Base-by-base conservation (phyloP, 2,888 invertebrate genomes). In the Cephus spinipes region DNA sequence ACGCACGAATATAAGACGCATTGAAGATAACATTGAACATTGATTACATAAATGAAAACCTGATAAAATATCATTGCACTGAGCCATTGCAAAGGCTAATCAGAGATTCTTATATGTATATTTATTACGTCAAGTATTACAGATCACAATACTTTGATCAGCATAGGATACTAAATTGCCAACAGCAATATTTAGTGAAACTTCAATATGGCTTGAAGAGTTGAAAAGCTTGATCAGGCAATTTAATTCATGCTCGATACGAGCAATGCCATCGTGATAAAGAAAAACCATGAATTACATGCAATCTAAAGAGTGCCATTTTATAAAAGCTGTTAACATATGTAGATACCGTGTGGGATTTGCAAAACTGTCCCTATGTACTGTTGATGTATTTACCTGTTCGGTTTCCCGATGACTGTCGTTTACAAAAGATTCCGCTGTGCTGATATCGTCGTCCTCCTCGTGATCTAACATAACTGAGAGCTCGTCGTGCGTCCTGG, bases 381-480 rank as follows among this genome's bases (percentile, higher is more conserved):
- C 55, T 55, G 55, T 55, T 55, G 55, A 55, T 23, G 23, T 55
- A 71, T 83, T 85, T 90, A 90, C 90, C 90, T 90, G 89, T 74
- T 88, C 89, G 74, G 84, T 79, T 23, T 89, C 87, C 11, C 82
- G 85, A 79, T 85, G 89, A 78, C 73, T 86, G 73, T 87, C 89
- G 73, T 84, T 87, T 40, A 88, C 84, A 77, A 90, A 84, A 12
- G 91, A 92, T 80, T 92, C 93, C 83, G 95, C 93, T 85, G 95
- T 94, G 84, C 94, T 95, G 81, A 94, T 93, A 86, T 95, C 95
- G 84, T 96, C 95, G 84, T 95, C 96, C 80, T 95, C 94, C 84
- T 96, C 96, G 36, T 94, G 95, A 79, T 94, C 95, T 76, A 95
- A 92, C 88, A 95, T 94, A 33, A 95, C 94, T 4, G 94, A 94